These are phyloP conservation scores for Alcis repandata DNA, from an alignment of 2,888 invertebrate species.

Conservation along the genomic window DNA sequence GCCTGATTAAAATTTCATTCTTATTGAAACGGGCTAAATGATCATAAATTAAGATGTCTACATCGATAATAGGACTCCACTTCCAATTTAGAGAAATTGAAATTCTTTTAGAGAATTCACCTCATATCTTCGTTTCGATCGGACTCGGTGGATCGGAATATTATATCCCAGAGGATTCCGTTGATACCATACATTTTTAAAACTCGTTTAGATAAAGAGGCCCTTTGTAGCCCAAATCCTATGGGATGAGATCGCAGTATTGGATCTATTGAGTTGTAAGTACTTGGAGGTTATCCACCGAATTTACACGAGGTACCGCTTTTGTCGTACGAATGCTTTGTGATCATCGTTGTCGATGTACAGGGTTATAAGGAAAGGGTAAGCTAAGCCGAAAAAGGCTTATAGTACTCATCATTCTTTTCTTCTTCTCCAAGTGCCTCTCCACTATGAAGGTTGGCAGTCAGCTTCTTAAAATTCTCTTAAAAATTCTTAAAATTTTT, in stretches of 20 bases:
- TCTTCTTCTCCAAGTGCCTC: too few relatives aligned
- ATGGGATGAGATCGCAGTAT: constrained; percentile 48
- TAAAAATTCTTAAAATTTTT: too few relatives aligned
- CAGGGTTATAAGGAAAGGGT: too few relatives aligned
- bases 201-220: constrained; percentile 55
- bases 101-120: constrained; percentile 29
- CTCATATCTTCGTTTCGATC: constrained; percentile 38
- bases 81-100: constrained; percentile 29
- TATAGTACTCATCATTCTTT: too few relatives aligned
- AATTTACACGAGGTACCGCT: constrained; percentile 12
- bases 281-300: constrained; percentile 37
- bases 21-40: constrained; percentile 10
- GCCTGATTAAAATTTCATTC: constrained; percentile 15
- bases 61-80: constrained; percentile 20
- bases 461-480: too few relatives aligned
- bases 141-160: constrained; percentile 48
- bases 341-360: too few relatives aligned
- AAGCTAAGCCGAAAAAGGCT: too few relatives aligned
- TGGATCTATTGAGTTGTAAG: constrained; percentile 36
- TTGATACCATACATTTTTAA: constrained; percentile 53
- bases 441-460: too few relatives aligned
- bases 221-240: constrained; percentile 54
- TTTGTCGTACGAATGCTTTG: constrained; percentile 1
- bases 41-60: constrained; percentile 29
- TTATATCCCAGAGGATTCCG: constrained; percentile 50